Evolutionary conservation across 2,888 invertebrate species (phyloP).

Genomic region (Ypsolopha scabrella): DNA sequence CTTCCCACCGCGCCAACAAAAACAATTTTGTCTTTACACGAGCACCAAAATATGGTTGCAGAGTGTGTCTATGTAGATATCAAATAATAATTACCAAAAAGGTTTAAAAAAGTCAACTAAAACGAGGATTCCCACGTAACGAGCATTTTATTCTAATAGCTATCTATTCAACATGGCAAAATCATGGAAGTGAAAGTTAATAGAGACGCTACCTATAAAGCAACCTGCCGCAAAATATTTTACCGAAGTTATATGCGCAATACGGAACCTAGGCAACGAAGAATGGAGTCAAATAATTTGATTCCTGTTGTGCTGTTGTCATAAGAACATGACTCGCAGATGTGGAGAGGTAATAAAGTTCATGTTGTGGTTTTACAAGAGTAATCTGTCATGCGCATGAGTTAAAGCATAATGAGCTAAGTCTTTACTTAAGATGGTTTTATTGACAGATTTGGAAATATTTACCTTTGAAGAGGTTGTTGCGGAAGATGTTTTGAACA

Average conservation of each 20-base stretch:
- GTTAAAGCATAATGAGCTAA: neutral
- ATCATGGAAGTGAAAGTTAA: conserved; percentile 48
- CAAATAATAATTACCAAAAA: no score
- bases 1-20: no score
- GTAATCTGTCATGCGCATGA: neutral
- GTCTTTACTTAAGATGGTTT: neutral
- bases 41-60: no score
- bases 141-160: conserved; percentile 4
- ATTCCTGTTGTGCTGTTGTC: conserved; percentile 12
- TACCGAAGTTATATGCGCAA: conserved; percentile 15
- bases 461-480: neutral
- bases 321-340: conserved; percentile 1
- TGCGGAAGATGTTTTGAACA: neutral
- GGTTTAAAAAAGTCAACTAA: no score
- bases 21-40: no score
- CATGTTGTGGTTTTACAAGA: neutral
- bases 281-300: conserved; percentile 16
- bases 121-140: neutral
- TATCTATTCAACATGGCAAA: conserved; percentile 27
- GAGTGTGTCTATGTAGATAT: no score
- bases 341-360: neutral
- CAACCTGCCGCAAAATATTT: conserved; percentile 33
- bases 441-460: neutral
- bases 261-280: conserved; percentile 17
- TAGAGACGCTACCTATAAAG: conserved; percentile 24